Conservation (phyloP, 2,888 invertebrate species). For the Tyria jacobaeae region DNA sequence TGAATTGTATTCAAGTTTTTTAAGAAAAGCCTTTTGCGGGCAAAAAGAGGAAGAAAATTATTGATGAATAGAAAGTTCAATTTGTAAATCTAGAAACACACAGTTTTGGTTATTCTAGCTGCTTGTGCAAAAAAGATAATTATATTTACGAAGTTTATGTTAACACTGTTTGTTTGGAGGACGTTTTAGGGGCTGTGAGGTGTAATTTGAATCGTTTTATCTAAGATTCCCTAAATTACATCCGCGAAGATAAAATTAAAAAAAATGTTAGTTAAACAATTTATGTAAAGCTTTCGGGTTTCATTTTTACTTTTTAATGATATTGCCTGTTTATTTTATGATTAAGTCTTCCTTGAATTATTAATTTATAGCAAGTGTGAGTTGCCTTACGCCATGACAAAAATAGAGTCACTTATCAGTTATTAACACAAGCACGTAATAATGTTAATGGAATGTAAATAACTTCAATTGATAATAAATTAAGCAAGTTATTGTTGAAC, state of each 20-base stretch:
- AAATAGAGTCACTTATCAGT: neutral
- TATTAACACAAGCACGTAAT: neutral
- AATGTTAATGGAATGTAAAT: neutral
- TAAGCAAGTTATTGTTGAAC: neutral
- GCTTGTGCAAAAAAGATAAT: too few relatives aligned
- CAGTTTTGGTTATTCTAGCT: neutral
- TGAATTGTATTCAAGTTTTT: constrained; percentile 9
- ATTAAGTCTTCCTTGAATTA: neutral
- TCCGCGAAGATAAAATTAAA: too few relatives aligned
- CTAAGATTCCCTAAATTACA: too few relatives aligned
- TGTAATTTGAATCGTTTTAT: too few relatives aligned
- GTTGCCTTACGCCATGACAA: neutral
- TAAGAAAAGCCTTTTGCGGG: neutral
- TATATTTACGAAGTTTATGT: too few relatives aligned
- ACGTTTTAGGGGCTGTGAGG: too few relatives aligned
- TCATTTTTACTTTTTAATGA: too few relatives aligned
- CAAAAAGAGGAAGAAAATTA: neutral
- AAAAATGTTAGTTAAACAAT: too few relatives aligned
- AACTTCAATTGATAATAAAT: neutral
- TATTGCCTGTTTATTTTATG: too few relatives aligned
- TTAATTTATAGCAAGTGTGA: neutral
- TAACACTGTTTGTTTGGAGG: too few relatives aligned
- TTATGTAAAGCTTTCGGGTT: too few relatives aligned
- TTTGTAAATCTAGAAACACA: neutral
- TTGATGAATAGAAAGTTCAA: neutral